phyloP scores from a whole-genome alignment of 2,888 invertebrate species.

The Pandemis cinnamomeana region DNA sequence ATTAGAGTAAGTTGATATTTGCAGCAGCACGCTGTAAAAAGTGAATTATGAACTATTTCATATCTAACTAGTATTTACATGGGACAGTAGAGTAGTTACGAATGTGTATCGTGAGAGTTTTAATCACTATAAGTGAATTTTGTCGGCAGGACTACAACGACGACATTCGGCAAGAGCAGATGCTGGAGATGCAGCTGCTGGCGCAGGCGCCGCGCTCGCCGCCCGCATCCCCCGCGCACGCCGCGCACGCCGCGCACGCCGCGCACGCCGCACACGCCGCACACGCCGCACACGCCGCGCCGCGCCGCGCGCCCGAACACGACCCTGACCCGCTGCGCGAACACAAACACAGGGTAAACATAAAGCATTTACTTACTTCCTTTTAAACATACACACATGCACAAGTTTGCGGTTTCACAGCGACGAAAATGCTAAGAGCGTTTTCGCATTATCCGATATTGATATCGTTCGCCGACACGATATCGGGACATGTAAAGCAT shows the following conservation, averaged over 20 bases:
- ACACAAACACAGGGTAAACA: constrained; percentile 70
- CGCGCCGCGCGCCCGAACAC: constrained; percentile 15
- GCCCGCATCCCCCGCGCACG: constrained; percentile 75
- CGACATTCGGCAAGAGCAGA: constrained; percentile 95
- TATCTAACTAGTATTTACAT: too few relatives aligned
- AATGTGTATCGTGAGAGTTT: too few relatives aligned
- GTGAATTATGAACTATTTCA: too few relatives aligned
- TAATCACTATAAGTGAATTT: too few relatives aligned
- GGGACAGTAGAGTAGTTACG: too few relatives aligned
- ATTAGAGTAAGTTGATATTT: too few relatives aligned
- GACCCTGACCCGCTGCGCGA: constrained; percentile 59
- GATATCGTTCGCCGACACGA: too few relatives aligned
- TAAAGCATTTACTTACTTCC: too few relatives aligned
- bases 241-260: constrained; percentile 64
- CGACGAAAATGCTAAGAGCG: neutral
- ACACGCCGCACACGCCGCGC: constrained; percentile 71
- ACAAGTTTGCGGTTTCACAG: neutral
- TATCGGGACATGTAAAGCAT: too few relatives aligned
- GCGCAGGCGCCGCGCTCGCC: constrained; percentile 79
- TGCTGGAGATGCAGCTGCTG: constrained; percentile 95
- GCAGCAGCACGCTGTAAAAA: too few relatives aligned
- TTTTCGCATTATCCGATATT: too few relatives aligned
- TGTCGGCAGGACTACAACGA: constrained; percentile 93
- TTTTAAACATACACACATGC: neutral
- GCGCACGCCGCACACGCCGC: constrained; percentile 74